Evolutionary conservation across 1,140 invertebrate species (phyloP), one percentile per base, ranked within the genome.

Genomic region (Teleopsis dalmanni): DNA sequence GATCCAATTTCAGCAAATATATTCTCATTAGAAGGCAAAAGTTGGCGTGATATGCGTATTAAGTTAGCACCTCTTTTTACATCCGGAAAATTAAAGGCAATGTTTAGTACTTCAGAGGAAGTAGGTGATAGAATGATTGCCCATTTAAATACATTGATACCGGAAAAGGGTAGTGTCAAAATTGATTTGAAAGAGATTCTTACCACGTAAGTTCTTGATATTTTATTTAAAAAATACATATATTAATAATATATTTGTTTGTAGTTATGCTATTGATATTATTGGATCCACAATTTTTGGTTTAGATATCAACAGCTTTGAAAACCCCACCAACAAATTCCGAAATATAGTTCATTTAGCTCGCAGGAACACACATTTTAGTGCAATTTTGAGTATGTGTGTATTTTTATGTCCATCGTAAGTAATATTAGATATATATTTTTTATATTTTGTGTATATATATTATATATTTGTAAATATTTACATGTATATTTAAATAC

Each of bases 61-160:
- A 76, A 75, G 49, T 51, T 82, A 0, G 73, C 73, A 0, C 78
- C 79, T 0, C 72, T 74, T 5, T 81, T 82, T 51, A 78, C 76
- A 0, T 71, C 77, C 0, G 73, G 71, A 14, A 81, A 80, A 55
- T 56, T 81, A 3, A 80, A 78, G 52, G 57, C 55, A 2, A 79
- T 81, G 74, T 77, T 76, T 31, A 51, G 57, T n/a, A 63, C 73
- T 0, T 52, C 78, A 2, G 60, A 72, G 23, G 65, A 75, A 11
- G 65, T 71, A 22, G 66, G 71, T 11, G 63, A 74, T 37, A 51
- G 58, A 23, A 55, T 79, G 50, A 44, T 60, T 0, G 33, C 55
- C 1, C 52, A 65, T 22, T 16, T 67, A 42, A 35, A 54, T 57
- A 56, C 51, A 13, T 5, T 48, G 0, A 13, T 66, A 18, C 53